Base-by-base conservation (phyloP, 2,113 vertebrate genomes). In the Lepus timidus region DNA sequence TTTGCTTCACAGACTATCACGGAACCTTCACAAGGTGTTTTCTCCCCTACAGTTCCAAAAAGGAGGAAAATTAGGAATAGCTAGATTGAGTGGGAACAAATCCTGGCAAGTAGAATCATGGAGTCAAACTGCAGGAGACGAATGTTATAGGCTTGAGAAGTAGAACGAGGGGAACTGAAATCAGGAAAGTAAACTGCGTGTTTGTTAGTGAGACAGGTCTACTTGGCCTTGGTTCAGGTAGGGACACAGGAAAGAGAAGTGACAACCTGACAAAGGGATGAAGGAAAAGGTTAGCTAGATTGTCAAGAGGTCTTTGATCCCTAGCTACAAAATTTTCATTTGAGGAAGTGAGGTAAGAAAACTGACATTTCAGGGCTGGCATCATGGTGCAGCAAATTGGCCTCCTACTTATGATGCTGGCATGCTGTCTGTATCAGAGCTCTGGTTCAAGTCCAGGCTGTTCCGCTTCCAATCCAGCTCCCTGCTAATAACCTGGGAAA, bases 131-230 rank as follows among this genome's bases (percentile, higher is more conserved):
- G 44, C 44, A 85, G 51, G 3, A 75, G 25, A 87, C 90, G 17
- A 87, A 91, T 25, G 8, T 58, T 90, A 31, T 16, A 73, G 23
- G 49, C 83, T n/a, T 88, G 70, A 84, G 64, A 88, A 87, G 78
- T 0, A 86, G 23, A 61, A 90, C 27, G 20, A 68, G 10, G 49
- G 13, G 81, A 92, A 88, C 10, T 29, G 14, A 90, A 85, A 74
- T 85, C 31, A 23, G 19, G 67, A 75, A 87, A 20, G 39, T 29
- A 70, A 82, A 31, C 2, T 22, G 29, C 16, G 25, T 27, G 23
- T 27, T 64, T 49, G 17, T 49, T n/a, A 88, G 31, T 44, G 27
- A 87, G 29, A 36, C 23, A 85, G 23, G 55, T 31, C 64, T 51
- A 29, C 39, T 44, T 78, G 52, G 49, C 52, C 55, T 61, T 73